Conservation (phyloP, 1,140 invertebrate species). For the Venturia canescens region DNA sequence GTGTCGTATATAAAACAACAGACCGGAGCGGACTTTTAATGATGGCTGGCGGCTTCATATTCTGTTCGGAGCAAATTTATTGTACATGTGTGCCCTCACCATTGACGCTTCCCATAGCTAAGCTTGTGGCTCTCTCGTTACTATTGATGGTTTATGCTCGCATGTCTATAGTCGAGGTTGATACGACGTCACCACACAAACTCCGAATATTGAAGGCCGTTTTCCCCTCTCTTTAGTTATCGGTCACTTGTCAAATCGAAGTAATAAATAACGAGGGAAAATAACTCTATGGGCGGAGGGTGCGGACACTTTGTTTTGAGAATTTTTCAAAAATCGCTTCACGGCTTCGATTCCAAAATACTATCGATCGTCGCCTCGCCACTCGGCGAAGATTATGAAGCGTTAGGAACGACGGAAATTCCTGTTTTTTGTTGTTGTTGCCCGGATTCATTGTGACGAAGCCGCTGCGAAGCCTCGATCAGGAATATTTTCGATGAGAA, state of each 20-base stretch:
- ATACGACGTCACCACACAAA: background rate
- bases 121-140: background rate
- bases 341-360: background rate
- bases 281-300: constrained; percentile 23
- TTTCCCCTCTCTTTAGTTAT: background rate
- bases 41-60: background rate
- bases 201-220: background rate
- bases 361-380: background rate
- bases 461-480: too few relatives aligned
- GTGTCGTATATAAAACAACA: background rate
- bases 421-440: too few relatives aligned
- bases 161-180: background rate
- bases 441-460: too few relatives aligned
- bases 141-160: constrained; percentile 1
- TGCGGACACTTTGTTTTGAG: background rate
- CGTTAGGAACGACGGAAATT: too few relatives aligned
- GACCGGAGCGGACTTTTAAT: background rate
- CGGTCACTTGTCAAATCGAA: background rate
- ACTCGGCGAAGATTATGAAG: too few relatives aligned
- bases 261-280: constrained; percentile 31
- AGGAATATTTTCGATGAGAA: too few relatives aligned
- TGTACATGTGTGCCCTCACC: background rate
- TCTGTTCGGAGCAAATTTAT: background rate
- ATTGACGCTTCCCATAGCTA: background rate
- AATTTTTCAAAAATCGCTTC: background rate